Base-by-base conservation (phyloP, 2,888 invertebrate genomes). In the Zaprionus bogoriensis region DNA sequence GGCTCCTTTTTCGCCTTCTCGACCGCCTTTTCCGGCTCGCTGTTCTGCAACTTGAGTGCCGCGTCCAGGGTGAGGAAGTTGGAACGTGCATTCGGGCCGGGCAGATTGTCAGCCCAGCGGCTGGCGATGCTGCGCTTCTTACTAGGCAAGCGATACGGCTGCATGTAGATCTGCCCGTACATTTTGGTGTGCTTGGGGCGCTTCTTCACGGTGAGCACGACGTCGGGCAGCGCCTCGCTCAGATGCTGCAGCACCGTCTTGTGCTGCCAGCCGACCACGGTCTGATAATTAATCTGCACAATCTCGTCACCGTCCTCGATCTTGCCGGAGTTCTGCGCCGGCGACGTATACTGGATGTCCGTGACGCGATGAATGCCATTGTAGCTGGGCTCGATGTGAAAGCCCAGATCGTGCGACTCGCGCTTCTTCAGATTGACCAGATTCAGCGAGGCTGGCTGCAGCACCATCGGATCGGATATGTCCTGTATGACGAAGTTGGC, bases 221-320 rank as follows among this genome's bases (percentile, higher is more conserved):
- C 94, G 89, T 96, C 96, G n/a, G 95, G 94, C 12, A 95, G 94
- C 62, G 95, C 95, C 86, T 96, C 96, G 77, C 94, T 94, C 60
- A 95, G 92, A 54, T 95, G 92, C 65, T 94, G 93, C 77, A 95
- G 92, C 22, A 97, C 94, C 73, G 95, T 95, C 86, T 95, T 95
- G 54, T 94, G 92, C 81, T 95, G 95, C 96, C 97, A 97, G 1
- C 96, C 96, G 65, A 96, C 94, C 0, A 94, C 93, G 0, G 94
- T 94, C 88, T 94, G 94, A 88, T 94, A 94, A 89, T 94, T 94
- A 22, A 94, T 96, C 93, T 98, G 97, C 38, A 99, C 95, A 78
- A 99, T 96, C 92, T 99, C 99, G 91, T 99, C 99, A 0, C 98
- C 99, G 80, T 96, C 95, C 91, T 98, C 98, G 87, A 99, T 95